phyloP scores from a whole-genome alignment of 2,113 vertebrate genomes.

The Nipponia nippon region DNA sequence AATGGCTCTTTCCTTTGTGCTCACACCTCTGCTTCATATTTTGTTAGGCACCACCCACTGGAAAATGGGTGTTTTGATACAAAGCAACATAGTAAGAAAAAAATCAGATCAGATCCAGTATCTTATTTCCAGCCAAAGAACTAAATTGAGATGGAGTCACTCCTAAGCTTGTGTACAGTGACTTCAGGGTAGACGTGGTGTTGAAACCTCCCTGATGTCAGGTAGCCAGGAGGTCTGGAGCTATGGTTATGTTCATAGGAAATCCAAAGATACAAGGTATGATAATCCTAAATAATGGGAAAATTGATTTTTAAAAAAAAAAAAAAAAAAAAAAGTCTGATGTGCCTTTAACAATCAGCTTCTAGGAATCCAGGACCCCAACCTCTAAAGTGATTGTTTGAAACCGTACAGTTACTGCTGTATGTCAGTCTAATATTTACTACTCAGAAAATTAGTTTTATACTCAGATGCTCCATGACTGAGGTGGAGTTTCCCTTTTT shows the following conservation, averaged over 20 bases:
- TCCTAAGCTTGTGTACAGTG: neutral
- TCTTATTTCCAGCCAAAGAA: neutral
- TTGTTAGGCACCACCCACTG: slow-evolving; percentile 10
- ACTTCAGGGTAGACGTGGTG: neutral
- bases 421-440: neutral
- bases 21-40: neutral
- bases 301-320: neutral
- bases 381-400: neutral
- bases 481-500: neutral
- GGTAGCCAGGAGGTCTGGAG: neutral
- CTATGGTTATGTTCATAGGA: neutral
- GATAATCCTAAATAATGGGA: neutral
- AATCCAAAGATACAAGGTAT: neutral
- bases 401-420: neutral
- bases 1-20: neutral
- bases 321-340: neutral
- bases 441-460: neutral
- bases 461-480: neutral
- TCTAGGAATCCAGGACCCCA: neutral
- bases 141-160: neutral
- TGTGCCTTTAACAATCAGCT: neutral
- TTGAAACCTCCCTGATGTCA: neutral
- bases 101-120: neutral
- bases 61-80: slow-evolving; percentile 11
- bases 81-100: neutral